These are phyloP conservation scores for Sycobia sp. DNA, from an alignment of 1,140 invertebrate genomes.

Conservation along the genomic window DNA sequence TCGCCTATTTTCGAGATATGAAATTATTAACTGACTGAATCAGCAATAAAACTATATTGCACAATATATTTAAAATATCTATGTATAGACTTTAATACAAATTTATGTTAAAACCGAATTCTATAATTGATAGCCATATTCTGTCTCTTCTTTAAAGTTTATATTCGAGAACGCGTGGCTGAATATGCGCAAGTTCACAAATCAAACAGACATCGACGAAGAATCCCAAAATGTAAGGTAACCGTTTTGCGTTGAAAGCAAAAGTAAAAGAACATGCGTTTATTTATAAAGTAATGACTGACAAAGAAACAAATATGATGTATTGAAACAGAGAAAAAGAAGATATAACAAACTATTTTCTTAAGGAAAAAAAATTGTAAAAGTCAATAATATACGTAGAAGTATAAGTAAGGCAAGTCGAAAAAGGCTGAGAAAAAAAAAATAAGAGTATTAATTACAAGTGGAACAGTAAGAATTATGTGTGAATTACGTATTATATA, in stretches of 20 bases:
- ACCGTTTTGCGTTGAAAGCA: constrained; percentile 20
- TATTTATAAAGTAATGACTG: constrained; percentile 26
- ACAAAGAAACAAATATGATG: not conserved
- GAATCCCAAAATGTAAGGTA: constrained; percentile 23
- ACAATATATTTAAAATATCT: too few relatives aligned
- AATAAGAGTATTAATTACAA: constrained; percentile 5
- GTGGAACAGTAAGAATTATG: constrained; percentile 13
- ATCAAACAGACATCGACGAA: constrained; percentile 39
- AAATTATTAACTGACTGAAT: not conserved
- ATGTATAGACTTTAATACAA: too few relatives aligned
- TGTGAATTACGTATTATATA: constrained; percentile 14
- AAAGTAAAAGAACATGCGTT: constrained; percentile 18
- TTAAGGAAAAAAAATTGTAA: constrained; percentile 57
- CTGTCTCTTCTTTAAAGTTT: constrained; percentile 31
- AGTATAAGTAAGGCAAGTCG: constrained; percentile 16
- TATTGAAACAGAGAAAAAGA: constrained; percentile 15
- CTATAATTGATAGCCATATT: constrained; percentile 10
- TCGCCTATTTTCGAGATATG: not conserved
- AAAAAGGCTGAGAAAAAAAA: not conserved
- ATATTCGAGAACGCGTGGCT: constrained; percentile 20
- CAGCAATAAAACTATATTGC: not conserved
- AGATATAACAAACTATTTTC: constrained; percentile 54
- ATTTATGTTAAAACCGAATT: constrained; percentile 16
- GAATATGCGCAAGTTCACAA: constrained; percentile 37
- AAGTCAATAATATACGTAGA: constrained; percentile 56